These are phyloP conservation scores for Girardia tigrina DNA, from an alignment of 2,888 invertebrate species.

Conservation along the genomic window DNA sequence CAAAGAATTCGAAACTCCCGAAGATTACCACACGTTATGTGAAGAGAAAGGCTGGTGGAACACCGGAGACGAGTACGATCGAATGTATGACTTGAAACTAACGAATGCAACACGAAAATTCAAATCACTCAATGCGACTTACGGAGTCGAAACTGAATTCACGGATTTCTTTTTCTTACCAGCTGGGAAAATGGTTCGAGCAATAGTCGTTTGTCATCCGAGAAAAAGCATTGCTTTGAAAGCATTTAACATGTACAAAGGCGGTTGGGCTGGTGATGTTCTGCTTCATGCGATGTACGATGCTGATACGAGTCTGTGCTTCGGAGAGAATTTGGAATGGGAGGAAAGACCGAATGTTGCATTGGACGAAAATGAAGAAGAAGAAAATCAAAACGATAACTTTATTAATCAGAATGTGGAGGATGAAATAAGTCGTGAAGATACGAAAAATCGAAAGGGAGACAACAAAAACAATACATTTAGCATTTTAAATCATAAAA, in stretches of 20 bases:
- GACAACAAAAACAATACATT: not conserved
- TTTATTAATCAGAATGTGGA: not conserved
- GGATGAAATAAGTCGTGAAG: not conserved
- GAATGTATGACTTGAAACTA: not conserved
- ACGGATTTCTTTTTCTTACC: not conserved
- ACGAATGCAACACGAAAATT: not conserved
- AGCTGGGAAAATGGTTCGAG: not conserved
- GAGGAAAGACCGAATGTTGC: not conserved
- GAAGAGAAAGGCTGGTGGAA: conserved; percentile 13
- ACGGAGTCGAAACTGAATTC: not conserved
- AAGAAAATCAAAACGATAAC: not conserved
- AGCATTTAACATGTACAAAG: conserved; percentile 6
- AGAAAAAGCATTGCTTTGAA: not conserved
- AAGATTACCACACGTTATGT: not conserved
- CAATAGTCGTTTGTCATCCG: not conserved
- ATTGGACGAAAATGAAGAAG: no score
- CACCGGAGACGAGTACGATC: not conserved
- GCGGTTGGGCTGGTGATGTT: not conserved
- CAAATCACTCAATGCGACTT: not conserved
- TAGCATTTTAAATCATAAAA: not conserved
- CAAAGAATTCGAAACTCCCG: not conserved
- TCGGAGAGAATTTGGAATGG: not conserved
- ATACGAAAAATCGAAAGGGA: not conserved
- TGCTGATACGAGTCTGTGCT: not conserved
- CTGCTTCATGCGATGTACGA: not conserved